These are phyloP conservation scores for Strix uralensis DNA, from an alignment of 2,113 vertebrate genomes.

Conservation along the genomic window DNA sequence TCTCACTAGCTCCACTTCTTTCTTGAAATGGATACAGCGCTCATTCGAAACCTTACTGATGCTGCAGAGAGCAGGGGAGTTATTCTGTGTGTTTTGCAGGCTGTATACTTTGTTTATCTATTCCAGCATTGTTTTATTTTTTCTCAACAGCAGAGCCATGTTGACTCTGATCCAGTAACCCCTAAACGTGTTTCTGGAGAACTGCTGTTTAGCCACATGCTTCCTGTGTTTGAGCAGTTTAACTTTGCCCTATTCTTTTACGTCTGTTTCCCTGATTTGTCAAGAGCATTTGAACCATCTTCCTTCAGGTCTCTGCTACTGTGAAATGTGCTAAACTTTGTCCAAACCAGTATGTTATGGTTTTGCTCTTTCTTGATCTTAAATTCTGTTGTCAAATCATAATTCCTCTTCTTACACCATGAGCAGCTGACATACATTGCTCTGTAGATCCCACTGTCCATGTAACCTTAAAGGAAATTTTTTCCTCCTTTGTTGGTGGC, in stretches of 20 bases:
- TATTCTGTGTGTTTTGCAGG: not conserved
- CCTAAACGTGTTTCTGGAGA: not conserved
- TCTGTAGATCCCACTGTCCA: not conserved
- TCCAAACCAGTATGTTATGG: not conserved
- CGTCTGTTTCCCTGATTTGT: not conserved
- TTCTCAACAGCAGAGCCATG: accelerated
- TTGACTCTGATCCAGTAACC: not conserved
- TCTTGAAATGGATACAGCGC: not conserved
- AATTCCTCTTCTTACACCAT: not conserved
- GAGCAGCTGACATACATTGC: not conserved
- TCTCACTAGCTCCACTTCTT: not conserved
- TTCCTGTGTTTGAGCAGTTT: not conserved
- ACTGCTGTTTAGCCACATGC: not conserved
- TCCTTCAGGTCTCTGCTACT: not conserved
- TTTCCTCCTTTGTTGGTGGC: constrained; percentile 32
- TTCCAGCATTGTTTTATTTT: not conserved
- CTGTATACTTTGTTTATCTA: not conserved
- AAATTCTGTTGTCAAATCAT: not conserved
- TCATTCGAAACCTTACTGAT: not conserved
- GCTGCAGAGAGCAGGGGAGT: not conserved
- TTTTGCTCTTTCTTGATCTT: not conserved
- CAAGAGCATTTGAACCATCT: not conserved
- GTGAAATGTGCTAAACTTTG: not conserved
- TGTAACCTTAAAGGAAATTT: constrained; percentile 14
- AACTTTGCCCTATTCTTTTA: not conserved